phyloP scores from a whole-genome alignment of 1,140 invertebrate species.

The Aphelinus certus region DNA sequence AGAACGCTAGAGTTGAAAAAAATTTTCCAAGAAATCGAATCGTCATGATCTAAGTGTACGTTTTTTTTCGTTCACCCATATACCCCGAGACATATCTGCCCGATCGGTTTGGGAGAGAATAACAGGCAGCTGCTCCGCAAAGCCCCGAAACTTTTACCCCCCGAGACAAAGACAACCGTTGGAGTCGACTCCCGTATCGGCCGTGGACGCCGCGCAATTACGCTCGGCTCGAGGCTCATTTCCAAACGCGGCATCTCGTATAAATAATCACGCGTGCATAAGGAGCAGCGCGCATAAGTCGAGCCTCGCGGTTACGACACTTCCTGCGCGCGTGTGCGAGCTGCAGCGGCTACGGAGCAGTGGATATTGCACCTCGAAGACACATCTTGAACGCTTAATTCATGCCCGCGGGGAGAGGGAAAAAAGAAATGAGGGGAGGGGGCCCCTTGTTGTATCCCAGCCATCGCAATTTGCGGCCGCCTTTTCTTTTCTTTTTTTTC shows the following conservation, averaged over 20 bases:
- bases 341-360: neutral
- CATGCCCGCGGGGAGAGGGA: slow-evolving; percentile 2
- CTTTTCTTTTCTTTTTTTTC: neutral
- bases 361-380: slow-evolving; percentile 34
- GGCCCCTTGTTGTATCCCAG: slow-evolving; percentile 22
- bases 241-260: neutral
- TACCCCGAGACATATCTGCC: too few relatives aligned
- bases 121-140: too few relatives aligned
- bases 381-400: slow-evolving; percentile 35
- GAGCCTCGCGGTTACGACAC: slow-evolving; percentile 48
- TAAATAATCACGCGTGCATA: slow-evolving; percentile 46
- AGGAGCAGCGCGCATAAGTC: slow-evolving; percentile 37
- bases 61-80: too few relatives aligned
- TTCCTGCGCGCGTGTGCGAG: slow-evolving; percentile 41
- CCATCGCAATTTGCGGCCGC: slow-evolving; percentile 23
- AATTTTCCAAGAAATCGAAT: too few relatives aligned
- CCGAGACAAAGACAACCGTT: too few relatives aligned
- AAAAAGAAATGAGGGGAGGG: slow-evolving; percentile 1
- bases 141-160: too few relatives aligned
- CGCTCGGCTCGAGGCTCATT: too few relatives aligned
- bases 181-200: too few relatives aligned
- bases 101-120: too few relatives aligned
- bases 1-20: too few relatives aligned
- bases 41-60: too few relatives aligned
- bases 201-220: too few relatives aligned